phyloP scores from a whole-genome alignment of 2,113 vertebrate genomes.

The Oreamnos americanus region DNA sequence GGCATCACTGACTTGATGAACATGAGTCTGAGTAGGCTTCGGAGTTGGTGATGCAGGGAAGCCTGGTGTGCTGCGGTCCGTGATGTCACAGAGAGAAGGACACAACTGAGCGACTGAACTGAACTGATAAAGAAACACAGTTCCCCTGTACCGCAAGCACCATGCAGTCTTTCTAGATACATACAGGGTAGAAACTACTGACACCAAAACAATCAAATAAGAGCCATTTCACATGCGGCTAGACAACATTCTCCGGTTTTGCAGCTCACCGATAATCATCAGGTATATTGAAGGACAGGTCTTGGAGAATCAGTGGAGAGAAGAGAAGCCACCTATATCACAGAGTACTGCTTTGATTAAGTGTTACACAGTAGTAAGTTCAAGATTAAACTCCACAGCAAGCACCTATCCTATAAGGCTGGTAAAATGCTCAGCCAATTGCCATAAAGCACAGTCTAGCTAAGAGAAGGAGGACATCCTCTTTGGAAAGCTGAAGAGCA shows the following conservation, averaged over 20 bases:
- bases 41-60: not conserved
- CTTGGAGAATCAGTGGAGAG: not conserved
- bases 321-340: not conserved
- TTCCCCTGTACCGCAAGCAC: not conserved
- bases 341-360: not conserved
- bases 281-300: too few relatives aligned
- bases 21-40: not conserved
- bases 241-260: not conserved
- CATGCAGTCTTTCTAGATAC: not conserved
- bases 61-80: not conserved
- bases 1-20: not conserved
- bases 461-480: not conserved
- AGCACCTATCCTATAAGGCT: not conserved
- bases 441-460: not conserved
- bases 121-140: not conserved
- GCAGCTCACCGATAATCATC: not conserved
- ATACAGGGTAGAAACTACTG: not conserved
- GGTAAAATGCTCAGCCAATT: not conserved
- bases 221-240: not conserved
- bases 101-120: fast-evolving
- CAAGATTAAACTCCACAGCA: not conserved
- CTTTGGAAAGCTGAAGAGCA: not conserved
- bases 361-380: not conserved
- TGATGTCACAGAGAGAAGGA: not conserved
- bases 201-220: not conserved